phyloP scores from a whole-genome alignment of 2,888 invertebrate species.

The Matsumyia berberina region DNA sequence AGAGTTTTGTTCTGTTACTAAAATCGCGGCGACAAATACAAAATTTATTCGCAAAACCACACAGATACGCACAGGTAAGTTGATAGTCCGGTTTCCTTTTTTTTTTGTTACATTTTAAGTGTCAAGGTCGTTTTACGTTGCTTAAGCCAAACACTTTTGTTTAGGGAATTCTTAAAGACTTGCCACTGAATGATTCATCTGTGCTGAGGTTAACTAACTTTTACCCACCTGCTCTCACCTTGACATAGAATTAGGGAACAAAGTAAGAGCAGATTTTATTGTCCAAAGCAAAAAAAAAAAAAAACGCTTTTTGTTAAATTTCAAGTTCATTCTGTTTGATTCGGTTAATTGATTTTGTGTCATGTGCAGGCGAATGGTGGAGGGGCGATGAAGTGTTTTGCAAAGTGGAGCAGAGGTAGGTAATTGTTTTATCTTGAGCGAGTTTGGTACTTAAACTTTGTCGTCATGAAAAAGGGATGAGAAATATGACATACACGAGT shows the following conservation, averaged over 20 bases:
- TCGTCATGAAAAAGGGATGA: too few species aligned
- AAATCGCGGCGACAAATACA: not conserved
- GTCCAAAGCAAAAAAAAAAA: not conserved
- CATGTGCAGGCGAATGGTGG: slow-evolving; percentile 21
- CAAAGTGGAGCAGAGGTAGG: not conserved
- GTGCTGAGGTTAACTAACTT: slow-evolving; percentile 41
- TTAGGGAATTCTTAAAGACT: slow-evolving; percentile 22
- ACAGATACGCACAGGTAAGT: not conserved
- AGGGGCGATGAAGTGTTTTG: not conserved
- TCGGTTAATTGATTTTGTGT: slow-evolving; percentile 36
- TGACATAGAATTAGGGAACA: slow-evolving; percentile 47
- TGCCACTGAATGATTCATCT: slow-evolving; percentile 34
- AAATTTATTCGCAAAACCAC: not conserved
- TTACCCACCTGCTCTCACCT: slow-evolving; percentile 23
- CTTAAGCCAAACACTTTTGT: slow-evolving; percentile 1
- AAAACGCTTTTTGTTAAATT: not conserved
- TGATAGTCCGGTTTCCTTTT: slow-evolving; percentile 32
- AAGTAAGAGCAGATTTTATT: slow-evolving; percentile 6
- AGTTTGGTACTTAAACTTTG: not conserved
- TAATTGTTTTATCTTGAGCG: not conserved
- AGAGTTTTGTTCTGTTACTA: not conserved
- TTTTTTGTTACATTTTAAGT: slow-evolving; percentile 1
- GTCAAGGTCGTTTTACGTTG: not conserved
- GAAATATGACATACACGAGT: too few species aligned
- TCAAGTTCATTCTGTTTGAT: not conserved